These are phyloP conservation scores for Cassiopea xamachana DNA, from an alignment of 30 jellyfish, hydroid and myxozoan species.

Conservation along the genomic window DNA sequence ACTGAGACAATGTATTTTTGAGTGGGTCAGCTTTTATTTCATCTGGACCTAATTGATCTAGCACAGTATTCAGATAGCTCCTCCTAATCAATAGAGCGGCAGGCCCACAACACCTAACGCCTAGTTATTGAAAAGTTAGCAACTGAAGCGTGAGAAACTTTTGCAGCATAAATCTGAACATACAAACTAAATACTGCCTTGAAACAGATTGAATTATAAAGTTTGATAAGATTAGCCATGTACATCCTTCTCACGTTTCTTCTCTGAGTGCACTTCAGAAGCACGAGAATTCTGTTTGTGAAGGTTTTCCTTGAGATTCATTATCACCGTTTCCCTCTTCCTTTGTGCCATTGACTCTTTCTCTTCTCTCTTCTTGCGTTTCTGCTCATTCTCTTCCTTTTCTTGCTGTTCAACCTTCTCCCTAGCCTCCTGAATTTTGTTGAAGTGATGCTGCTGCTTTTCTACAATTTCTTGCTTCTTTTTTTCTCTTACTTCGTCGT, in stretches of 20 bases:
- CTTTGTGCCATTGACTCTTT: conserved; percentile 47
- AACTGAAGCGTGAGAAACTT: background rate
- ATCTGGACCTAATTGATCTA: too few relatives aligned
- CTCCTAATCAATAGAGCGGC: too few relatives aligned
- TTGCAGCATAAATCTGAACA: background rate
- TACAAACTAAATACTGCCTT: background rate
- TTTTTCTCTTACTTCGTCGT: conserved; percentile 53
- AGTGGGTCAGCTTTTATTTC: too few relatives aligned
- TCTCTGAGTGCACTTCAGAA: conserved; percentile 5
- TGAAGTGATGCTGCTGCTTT: conserved; percentile 33
- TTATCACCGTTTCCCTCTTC: conserved; percentile 37
- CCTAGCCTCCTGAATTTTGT: conserved; percentile 30
- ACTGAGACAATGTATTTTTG: too few relatives aligned
- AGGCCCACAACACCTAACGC: too few relatives aligned
- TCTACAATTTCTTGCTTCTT: conserved; percentile 29
- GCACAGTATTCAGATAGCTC: too few relatives aligned
- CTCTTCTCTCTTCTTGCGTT: conserved; percentile 47
- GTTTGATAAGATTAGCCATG: conserved; percentile 23
- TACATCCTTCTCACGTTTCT: conserved; percentile 53
- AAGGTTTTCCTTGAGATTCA: conserved; percentile 7
- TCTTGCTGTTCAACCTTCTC: conserved; percentile 56
- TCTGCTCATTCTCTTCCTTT: conserved; percentile 23
- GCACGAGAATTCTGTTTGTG: conserved; percentile 41
- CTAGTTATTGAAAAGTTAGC: too few relatives aligned
- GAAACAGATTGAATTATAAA: background rate